Evolutionary conservation across 2,113 vertebrate genomes (phyloP), one percentile per base, ranked within the genome.

Genomic region (Malurus elegans): DNA sequence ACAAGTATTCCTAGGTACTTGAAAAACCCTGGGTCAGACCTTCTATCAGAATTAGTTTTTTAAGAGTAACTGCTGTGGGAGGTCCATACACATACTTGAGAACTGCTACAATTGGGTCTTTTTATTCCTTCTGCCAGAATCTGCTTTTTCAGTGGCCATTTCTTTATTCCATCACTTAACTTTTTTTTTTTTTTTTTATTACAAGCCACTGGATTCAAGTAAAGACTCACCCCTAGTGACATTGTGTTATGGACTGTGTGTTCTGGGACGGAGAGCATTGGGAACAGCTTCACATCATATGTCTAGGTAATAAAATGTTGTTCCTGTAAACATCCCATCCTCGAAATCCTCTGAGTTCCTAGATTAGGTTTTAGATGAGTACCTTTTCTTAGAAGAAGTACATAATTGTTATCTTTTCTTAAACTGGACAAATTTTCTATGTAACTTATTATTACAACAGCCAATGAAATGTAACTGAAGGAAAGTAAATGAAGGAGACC

Each of bases 251-350:
- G 99, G 99, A 66, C 97, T 99, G 28, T 99, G 99, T 96, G 99
- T 99, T 95, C 98, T 99, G 97, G 99, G 99, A 28, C 98, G 99
- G 86, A 98, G 99, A 98, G 99, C 99, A 14, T 86, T 99, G 92
- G 99, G 99, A 61, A 99, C 99, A 29, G 99, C 99, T 38, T 99
- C 99, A 25, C 99, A 99, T 96, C 99, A 99, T 88, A 99, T 99
- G 99, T 99, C 99, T 94, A 99, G 99, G 99, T 99, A 97, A 96
- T 76, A 78, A 88, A 87, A 86, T 29, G 2, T 20, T 44, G 29
- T 86, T 92, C 29, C 84, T 72, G 25, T 90, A 53, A 75, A 25
- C 20, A 82, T 75, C 8, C 4, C 12, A 15, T 76, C 12, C 29
- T 87, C 60, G 82, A 44, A 92, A 60, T 74, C 2, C 5, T 85